phyloP scores from a whole-genome alignment of 2,888 invertebrate genomes.

The Temnothorax ravouxi region DNA sequence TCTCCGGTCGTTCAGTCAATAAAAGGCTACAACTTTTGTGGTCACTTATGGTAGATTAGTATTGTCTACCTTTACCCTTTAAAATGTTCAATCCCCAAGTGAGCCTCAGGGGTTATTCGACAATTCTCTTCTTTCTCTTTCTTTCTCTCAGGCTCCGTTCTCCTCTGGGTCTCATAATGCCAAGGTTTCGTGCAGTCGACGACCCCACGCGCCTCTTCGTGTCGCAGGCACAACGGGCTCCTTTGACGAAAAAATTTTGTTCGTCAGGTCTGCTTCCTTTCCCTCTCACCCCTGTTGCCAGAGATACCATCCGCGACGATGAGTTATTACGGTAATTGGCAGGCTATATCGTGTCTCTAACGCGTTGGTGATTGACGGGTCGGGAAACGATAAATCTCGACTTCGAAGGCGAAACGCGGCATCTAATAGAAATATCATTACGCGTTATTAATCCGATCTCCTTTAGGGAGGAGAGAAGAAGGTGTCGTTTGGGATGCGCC shows the following conservation, averaged over 20 bases:
- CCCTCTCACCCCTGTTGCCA: not conserved
- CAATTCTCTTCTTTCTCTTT: slow-evolving; percentile 30
- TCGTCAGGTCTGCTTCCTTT: not conserved
- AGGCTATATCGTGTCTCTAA: slow-evolving; percentile 48
- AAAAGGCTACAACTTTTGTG: slow-evolving; percentile 79
- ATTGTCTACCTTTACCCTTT: slow-evolving; percentile 79
- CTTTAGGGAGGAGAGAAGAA: not conserved
- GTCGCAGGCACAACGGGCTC: slow-evolving; percentile 44
- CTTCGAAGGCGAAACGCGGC: slow-evolving; percentile 9
- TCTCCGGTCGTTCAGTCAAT: slow-evolving; percentile 49
- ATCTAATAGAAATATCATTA: slow-evolving; percentile 45
- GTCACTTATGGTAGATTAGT: slow-evolving; percentile 84
- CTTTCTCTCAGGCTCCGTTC: slow-evolving; percentile 28
- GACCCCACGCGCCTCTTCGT: slow-evolving; percentile 16
- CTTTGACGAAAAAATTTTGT: slow-evolving; percentile 63
- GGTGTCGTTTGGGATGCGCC: not conserved
- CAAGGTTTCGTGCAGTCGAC: slow-evolving; percentile 6
- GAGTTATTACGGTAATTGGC: slow-evolving; percentile 62
- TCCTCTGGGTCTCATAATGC: not conserved
- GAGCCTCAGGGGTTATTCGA: slow-evolving; percentile 24
- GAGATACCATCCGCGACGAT: slow-evolving; percentile 45
- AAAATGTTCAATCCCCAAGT: slow-evolving; percentile 42
- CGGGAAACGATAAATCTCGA: slow-evolving; percentile 37
- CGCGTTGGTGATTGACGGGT: slow-evolving; percentile 41
- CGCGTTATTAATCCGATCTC: slow-evolving; percentile 21